phyloP scores from a whole-genome alignment of 2,797 vertebrate genomes.

The Lemur catta region DNA sequence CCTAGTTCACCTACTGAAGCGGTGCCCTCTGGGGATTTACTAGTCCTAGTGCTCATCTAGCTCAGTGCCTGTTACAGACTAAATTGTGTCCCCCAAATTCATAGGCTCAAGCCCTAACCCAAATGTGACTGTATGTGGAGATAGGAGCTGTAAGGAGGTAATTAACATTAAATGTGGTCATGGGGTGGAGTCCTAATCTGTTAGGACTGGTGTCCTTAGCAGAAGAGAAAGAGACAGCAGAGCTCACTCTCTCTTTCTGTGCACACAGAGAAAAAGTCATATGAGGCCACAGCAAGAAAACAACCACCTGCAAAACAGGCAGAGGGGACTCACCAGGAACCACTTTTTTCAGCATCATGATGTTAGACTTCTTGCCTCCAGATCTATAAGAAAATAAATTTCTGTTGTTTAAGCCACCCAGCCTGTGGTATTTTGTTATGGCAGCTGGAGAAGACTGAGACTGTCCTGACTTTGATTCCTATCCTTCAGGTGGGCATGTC shows the following conservation, averaged over 20 bases:
- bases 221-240: neutral
- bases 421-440: neutral
- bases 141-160: neutral
- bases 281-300: neutral
- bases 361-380: neutral
- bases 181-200: neutral
- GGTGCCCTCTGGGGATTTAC: neutral
- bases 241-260: neutral
- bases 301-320: too few species aligned
- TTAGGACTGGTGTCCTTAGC: neutral
- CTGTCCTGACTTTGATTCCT: neutral
- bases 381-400: neutral
- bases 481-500: accelerated
- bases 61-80: neutral
- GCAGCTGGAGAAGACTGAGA: neutral
- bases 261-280: neutral
- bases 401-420: neutral
- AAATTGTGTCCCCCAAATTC: neutral
- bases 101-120: neutral
- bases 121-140: neutral
- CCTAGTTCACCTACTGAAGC: neutral
- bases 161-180: neutral
- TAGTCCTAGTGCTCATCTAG: neutral
- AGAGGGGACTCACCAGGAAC: neutral
- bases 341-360: neutral